phyloP scores from a whole-genome alignment of 2,888 invertebrate species.

The Litoditis marina region DNA sequence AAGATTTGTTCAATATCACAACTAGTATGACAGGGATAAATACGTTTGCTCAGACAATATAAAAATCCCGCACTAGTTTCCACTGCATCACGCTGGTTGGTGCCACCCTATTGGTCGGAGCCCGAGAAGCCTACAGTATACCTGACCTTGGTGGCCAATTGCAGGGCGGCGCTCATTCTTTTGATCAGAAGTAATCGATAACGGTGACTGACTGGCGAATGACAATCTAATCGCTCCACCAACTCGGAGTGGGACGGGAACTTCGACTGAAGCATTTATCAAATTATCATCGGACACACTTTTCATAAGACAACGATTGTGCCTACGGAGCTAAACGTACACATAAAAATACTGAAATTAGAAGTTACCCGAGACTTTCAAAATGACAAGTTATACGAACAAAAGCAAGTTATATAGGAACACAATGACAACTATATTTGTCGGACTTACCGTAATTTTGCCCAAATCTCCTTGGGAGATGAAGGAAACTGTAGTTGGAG shows the following conservation, averaged over 20 bases:
- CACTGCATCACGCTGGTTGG: not conserved
- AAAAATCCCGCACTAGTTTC: not conserved
- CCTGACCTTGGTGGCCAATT: constrained; percentile 15
- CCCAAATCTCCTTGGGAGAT: constrained; percentile 8
- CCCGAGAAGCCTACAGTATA: not conserved
- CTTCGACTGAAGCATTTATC: not conserved
- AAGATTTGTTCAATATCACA: no score
- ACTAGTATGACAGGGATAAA: no score
- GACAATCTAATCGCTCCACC: constrained; percentile 1
- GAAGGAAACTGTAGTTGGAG: constrained; percentile 3
- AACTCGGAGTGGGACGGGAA: constrained; percentile 3
- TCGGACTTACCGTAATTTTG: constrained; percentile 6
- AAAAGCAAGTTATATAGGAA: not conserved
- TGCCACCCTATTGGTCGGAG: no score
- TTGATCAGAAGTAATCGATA: constrained; percentile 21
- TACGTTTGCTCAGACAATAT: no score
- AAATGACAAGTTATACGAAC: no score
- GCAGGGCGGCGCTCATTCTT: constrained; percentile 19
- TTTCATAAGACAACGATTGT: no score
- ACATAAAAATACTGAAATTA: no score
- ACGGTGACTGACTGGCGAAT: not conserved
- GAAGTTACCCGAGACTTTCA: no score
- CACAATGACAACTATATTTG: not conserved
- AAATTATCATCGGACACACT: no score
- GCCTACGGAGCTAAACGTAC: no score